Evolutionary conservation across 2,113 vertebrate species (phyloP).

Genomic region (Callionymus lyra): DNA sequence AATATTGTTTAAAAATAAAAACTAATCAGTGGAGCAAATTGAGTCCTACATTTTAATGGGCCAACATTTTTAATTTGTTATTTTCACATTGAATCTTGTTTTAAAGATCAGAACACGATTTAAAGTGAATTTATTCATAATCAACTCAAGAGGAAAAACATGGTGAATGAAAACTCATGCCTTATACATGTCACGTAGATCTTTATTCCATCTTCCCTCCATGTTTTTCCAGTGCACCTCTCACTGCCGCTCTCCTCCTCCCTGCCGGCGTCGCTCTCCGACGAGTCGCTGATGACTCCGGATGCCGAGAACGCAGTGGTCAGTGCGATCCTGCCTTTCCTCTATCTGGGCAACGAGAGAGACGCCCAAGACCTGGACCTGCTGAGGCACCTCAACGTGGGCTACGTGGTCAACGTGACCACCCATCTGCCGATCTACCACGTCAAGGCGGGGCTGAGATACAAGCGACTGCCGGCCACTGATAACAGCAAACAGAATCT

Average conservation of each 20-base stretch:
- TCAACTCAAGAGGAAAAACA: no score
- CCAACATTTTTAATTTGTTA: no score
- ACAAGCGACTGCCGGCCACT: slow-evolving; percentile 76
- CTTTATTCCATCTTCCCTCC: neutral
- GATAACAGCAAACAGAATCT: slow-evolving; percentile 83
- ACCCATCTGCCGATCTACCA: slow-evolving; percentile 80
- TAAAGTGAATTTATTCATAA: no score
- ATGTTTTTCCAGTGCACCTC: slow-evolving; percentile 50
- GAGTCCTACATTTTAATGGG: no score
- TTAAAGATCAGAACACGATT: no score
- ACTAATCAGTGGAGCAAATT: no score
- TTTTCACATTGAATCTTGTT: no score
- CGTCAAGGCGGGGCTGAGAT: slow-evolving; percentile 64
- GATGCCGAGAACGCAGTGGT: slow-evolving; percentile 76
- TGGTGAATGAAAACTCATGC: no score
- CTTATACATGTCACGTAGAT: no score
- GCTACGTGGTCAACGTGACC: slow-evolving; percentile 77
- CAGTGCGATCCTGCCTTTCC: slow-evolving; percentile 76
- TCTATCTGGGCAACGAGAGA: slow-evolving; percentile 75
- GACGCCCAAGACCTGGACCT: slow-evolving; percentile 75
- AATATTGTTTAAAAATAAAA: no score
- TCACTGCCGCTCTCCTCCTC: slow-evolving; percentile 67
- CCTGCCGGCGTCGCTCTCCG: slow-evolving; percentile 62
- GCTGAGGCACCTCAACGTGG: slow-evolving; percentile 70
- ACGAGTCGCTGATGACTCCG: slow-evolving; percentile 67